Base-by-base conservation (phyloP, 2,797 vertebrate species). In the Hapalemur alaotrensis region DNA sequence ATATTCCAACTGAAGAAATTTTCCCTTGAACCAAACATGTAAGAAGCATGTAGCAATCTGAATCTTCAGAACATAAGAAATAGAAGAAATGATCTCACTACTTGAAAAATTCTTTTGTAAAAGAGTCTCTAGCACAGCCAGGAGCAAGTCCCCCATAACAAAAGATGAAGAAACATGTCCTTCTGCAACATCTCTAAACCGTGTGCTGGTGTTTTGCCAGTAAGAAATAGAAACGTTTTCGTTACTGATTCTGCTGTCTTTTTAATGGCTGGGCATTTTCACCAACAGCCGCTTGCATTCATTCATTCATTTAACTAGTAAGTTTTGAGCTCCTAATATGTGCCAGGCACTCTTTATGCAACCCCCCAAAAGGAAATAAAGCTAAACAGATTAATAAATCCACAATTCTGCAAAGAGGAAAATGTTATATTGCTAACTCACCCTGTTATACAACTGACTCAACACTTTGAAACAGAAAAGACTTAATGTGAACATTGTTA, bases 401-500 rank as follows among this genome's bases (percentile, higher is more conserved):
- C 61, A 63, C 5, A 46, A 28, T 50, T 88, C 95, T 92, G 32
- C 57, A 84, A 81, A 89, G 43, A 78, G 28, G 7, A 10, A 95
- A 92, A 87, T 38, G 15, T 54, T 67, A 14, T 57, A 79, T 46
- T 48, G 57, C 9, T 82, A 82, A 85, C 18, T 57, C 43, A 41
- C 57, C 78, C 28, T 84, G 13, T 79, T 82, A 72, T 18, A 46
- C 7, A 88, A 87, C 12, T 25, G 50, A 43, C 1, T 46, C 12
- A 41, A 30, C 22, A 72, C 54, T 85, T 63, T 75, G 65, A 95
- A 93, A 81, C 14, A 89, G 90, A 57, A 95, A 95, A 76, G 63
- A 3, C 23, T 80, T 9, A 90, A 38, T 43, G 67, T 5, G 43
- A 95, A 73, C 13, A 32, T 7, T 50, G 11, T 25, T 65, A 57